Conservation (phyloP, 1,140 invertebrate species). For the Rhagoletis pomonella region DNA sequence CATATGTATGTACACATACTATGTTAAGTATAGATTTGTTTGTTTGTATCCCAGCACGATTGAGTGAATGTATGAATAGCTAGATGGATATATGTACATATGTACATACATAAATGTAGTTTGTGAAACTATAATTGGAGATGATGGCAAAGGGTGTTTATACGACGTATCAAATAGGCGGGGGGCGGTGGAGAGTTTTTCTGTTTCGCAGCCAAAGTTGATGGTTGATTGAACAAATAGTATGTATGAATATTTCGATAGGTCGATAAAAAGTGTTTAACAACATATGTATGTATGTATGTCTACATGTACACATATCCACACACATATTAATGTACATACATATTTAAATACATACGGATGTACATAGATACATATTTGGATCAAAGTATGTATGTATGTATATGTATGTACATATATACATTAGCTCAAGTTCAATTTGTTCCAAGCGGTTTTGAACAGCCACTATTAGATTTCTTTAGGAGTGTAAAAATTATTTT, state of each 20-base stretch:
- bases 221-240: neutral
- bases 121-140: no score
- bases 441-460: no score
- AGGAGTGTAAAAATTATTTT: no score
- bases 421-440: no score
- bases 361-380: neutral
- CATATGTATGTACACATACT: neutral
- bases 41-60: neutral
- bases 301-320: neutral
- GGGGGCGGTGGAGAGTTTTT: no score
- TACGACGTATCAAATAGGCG: no score
- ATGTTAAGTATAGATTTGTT: neutral
- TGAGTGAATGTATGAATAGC: neutral
- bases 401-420: neutral
- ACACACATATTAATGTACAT: neutral
- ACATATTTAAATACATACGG: neutral
- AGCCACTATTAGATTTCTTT: no score
- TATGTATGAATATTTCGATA: slow-evolving; percentile 33
- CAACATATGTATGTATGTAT: no score
- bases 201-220: no score
- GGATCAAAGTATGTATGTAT: neutral
- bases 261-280: slow-evolving; percentile 5
- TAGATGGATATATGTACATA: neutral
- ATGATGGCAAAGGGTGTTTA: no score
- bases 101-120: neutral